Percentiles rank a stretch among this genome's conserved stretches.
Conservation (phyloP, 2,888 invertebrate species). For the Eupeodes latifasciatus region DNA sequence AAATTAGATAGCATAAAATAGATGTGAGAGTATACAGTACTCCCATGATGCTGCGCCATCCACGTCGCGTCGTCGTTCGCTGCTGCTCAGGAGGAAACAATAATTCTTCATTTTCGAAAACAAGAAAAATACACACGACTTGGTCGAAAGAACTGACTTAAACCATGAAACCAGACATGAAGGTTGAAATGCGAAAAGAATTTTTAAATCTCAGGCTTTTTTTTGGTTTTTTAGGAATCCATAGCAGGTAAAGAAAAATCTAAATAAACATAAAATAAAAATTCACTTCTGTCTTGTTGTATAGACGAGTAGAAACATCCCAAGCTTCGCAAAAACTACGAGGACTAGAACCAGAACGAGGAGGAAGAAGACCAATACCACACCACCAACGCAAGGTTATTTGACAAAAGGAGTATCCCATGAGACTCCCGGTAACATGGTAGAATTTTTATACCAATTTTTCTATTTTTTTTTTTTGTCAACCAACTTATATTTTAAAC, state of each 20-base stretch:
- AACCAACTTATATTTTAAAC: slow-evolving; percentile 48
- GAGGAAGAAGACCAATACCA: too few relatives aligned
- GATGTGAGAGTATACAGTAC: slow-evolving; percentile 7
- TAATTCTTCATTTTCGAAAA: slow-evolving; percentile 38
- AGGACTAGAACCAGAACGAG: neutral
- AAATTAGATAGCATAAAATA: slow-evolving; percentile 26
- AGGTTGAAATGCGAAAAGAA: too few relatives aligned
- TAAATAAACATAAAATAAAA: slow-evolving; percentile 11
- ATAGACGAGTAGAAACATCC: slow-evolving; percentile 46
- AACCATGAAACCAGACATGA: neutral
- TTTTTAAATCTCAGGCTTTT: too few relatives aligned
- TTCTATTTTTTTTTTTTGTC: neutral
- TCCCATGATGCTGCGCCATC: neutral
- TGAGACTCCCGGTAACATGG: slow-evolving; percentile 35
- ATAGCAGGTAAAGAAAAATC: neutral
- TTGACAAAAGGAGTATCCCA: slow-evolving; percentile 63
- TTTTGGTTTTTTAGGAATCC: neutral
- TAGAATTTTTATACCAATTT: slow-evolving; percentile 15
- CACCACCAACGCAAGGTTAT: slow-evolving; percentile 55
- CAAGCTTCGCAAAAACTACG: neutral
- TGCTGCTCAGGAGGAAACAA: slow-evolving; percentile 29
- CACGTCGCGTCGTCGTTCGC: neutral
- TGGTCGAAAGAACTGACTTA: neutral
- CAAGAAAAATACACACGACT: neutral
- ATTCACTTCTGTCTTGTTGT: slow-evolving; percentile 49